Percentiles rank a stretch among this genome's conserved stretches.
These are phyloP conservation scores for Hydrolagus affinis DNA, from an alignment of 2,113 vertebrate species.

Conservation along the genomic window DNA sequence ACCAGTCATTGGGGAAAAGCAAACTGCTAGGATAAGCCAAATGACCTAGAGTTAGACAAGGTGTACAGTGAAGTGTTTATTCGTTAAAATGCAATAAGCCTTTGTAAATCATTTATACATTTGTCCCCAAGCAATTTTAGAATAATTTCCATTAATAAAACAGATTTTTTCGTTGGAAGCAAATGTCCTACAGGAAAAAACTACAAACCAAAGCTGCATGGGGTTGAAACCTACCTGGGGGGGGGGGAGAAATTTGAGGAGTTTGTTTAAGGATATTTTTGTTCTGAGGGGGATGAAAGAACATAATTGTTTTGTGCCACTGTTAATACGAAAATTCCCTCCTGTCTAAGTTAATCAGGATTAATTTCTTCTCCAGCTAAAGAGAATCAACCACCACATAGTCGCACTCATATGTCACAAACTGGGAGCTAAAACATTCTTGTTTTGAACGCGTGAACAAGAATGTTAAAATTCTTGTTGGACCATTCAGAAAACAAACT, in stretches of 20 bases:
- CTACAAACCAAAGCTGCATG: background rate
- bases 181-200: background rate
- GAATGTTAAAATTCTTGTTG: no score
- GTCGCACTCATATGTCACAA: no score
- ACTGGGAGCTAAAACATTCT: no score
- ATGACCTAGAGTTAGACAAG: no score
- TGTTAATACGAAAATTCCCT: background rate
- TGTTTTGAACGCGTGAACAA: no score
- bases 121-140: background rate
- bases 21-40: no score
- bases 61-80: background rate
- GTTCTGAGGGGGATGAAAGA: background rate
- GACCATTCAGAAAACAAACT: no score
- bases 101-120: background rate
- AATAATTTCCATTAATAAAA: background rate
- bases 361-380: no score
- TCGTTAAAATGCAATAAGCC: background rate
- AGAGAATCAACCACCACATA: no score
- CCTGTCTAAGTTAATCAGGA: no score
- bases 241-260: background rate
- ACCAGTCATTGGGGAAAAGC: no score
- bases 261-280: background rate
- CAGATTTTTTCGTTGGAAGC: background rate
- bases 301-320: background rate
- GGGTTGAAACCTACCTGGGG: background rate